Conservation (phyloP, 2,888 invertebrate species). For the Aromia moschata region DNA sequence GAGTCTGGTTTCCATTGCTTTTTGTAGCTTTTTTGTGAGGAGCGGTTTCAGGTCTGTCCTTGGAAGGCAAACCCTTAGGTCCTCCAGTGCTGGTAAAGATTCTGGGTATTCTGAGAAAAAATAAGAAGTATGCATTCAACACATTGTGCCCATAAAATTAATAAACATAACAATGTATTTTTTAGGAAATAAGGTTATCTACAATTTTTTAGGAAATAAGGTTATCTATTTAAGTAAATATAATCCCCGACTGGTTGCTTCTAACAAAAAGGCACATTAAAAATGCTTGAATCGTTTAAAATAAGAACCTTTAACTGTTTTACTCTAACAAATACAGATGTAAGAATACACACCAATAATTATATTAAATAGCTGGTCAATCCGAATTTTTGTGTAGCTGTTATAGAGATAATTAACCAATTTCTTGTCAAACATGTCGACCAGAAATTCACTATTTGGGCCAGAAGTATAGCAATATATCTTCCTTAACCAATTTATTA, state of each 20-base stretch:
- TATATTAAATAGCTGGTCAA: conserved; percentile 93
- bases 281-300: too few species aligned
- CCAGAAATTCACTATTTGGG: conserved; percentile 67
- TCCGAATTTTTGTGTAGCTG: conserved; percentile 86
- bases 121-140: too few species aligned
- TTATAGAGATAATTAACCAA: conserved; percentile 86
- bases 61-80: conserved; percentile 84
- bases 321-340: too few species aligned
- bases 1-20: conserved; percentile 84
- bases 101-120: conserved; percentile 86
- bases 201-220: too few species aligned
- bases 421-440: conserved; percentile 75
- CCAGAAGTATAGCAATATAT: conserved; percentile 77
- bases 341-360: conserved; percentile 82
- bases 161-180: too few species aligned
- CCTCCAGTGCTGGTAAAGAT: conserved; percentile 91
- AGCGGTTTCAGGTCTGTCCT: conserved; percentile 84
- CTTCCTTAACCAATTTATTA: conserved; percentile 86
- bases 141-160: neutral
- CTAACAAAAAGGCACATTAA: too few species aligned
- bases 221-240: too few species aligned
- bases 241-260: too few species aligned
- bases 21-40: conserved; percentile 81
- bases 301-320: too few species aligned
- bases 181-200: too few species aligned